Evolutionary conservation across 2,113 vertebrate genomes (phyloP), one percentile per base, ranked within the genome.

Genomic region (Aegypius monachus): DNA sequence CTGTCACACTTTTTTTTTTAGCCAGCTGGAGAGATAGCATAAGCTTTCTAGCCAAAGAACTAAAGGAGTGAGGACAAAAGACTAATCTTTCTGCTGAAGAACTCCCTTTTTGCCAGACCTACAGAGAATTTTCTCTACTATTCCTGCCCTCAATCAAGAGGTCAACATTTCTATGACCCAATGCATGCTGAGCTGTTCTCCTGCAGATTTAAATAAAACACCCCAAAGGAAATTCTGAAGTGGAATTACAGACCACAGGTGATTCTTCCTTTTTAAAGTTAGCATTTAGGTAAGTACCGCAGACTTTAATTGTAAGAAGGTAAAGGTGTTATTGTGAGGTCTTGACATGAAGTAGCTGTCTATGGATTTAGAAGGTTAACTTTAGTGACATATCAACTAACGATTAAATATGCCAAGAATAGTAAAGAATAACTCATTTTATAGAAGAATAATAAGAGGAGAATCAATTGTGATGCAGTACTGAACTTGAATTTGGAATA

Each of bases 121-220:
- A 56, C 43, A 58, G 91, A 96, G 73, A 79, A 61, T 53, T 92
- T 91, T 91, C 63, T 93, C 38, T 67, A 10, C 61, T 82, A 32
- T 95, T 95, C 48, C 36, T 93, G 73, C 77, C 77, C 94, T 97
- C 94, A 93, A 23, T 94, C 88, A 91, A 68, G 73, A 96, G 97
- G 94, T 96, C 77, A 87, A 10, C 36, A 13, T 31, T 89, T n/a
- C 58, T 50, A 9, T 85, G 88, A 95, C 93, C 94, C 32, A 73
- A 31, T 7, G 3, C 84, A 58, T 20, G 83, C 91, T 92, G 89
- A 80, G 83, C 66, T 79, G 36, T 71, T 95, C 86, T 93, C 83
- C 86, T 82, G 66, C 62, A 77, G 92, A 27, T 94, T 96, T 89
- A 93, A 93, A 89, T 89, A 82, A 94, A 95, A 45, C 48, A 68